Base-by-base conservation (phyloP, 2,797 vertebrate genomes). In the Heterohyrax brucei region DNA sequence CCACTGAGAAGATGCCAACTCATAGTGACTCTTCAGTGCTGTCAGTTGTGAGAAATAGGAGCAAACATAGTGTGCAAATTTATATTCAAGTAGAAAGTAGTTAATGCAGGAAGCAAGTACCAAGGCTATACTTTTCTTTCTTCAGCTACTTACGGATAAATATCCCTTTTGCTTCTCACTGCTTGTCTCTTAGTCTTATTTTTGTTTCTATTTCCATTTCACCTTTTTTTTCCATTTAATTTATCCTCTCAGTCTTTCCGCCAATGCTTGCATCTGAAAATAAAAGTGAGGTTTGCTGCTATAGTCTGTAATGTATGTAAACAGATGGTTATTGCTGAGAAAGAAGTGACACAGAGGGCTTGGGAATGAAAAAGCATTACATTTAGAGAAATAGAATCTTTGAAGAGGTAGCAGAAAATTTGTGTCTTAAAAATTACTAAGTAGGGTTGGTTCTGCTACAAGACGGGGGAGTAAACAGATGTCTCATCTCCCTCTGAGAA, bases 341-440 rank as follows among this genome's bases (percentile, higher is more conserved):
- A 89, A 84, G 61, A 88, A 56, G 10, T 72, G 21, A 64, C 48
- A 2, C 5, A 22, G 70, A 30, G 70, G 79, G 72, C 26, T 75
- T 91, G 72, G n/a, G 79, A 87, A 84, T 89, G 28, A 12, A 4
- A 3, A 77, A 53, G 16, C 26, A 28, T 48, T 81, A 77, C 70
- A 59, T 93, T 16, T 72, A 61, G 22, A 72, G 21, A 78, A 94
- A 95, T 0, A 81, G 21, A 78, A 78, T 64, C 26, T 95, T 78
- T 77, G 19, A 91, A 30, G 78, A 94, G 7, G 9, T 68, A 92
- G 18, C 10, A 76, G n/a, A 62, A 30, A 82, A 44, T 53, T 83
- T 87, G 92, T 33, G 59, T 81, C 78, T 83, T 30, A 75, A 68
- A 93, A 92, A 24, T 16, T 79, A 46, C 39, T 68, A 79, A 95